A percentile compares a stretch with the other conserved stretches of the same genome.
Evolutionary conservation across 1,140 invertebrate species (phyloP).

Genomic region (Drosophila persimilis): DNA sequence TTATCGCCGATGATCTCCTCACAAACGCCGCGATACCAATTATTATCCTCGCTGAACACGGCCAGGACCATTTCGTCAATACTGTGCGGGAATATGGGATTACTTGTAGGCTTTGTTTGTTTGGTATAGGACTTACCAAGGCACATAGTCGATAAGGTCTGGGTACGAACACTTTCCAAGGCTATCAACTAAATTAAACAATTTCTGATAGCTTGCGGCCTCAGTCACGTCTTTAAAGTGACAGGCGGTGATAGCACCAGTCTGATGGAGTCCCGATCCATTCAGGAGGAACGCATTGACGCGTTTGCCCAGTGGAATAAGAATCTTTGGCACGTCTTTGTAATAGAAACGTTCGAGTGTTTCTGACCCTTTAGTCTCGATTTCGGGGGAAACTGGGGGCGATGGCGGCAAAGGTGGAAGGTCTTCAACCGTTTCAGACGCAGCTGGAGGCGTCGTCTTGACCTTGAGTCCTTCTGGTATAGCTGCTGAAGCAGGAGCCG

Average conservation of each 20-base stretch:
- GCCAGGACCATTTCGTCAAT: conserved; percentile 54
- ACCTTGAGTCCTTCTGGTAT: too few species aligned
- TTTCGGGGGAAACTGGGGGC: conserved; percentile 29
- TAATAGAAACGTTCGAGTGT: conserved; percentile 32
- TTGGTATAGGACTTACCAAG: conserved; percentile 30
- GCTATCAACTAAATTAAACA: conserved; percentile 18
- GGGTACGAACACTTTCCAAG: not conserved
- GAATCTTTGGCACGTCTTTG: conserved; percentile 16
- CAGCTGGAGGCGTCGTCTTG: not conserved
- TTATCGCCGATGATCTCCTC: conserved; percentile 7
- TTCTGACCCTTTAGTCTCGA: not conserved
- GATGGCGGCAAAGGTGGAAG: conserved; percentile 36
- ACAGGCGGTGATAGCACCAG: conserved; percentile 44
- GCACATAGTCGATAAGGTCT: conserved; percentile 27
- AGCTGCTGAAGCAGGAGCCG: not conserved
- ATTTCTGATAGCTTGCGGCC: conserved; percentile 18
- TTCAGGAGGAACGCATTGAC: conserved; percentile 16
- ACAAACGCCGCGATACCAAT: conserved; percentile 62
- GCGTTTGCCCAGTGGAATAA: conserved; percentile 29
- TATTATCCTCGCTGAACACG: conserved; percentile 37
- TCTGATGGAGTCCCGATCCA: not conserved
- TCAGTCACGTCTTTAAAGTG: conserved; percentile 15
- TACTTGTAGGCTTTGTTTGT: not conserved
- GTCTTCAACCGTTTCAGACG: not conserved
- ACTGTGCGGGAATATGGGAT: conserved; percentile 7